Evolutionary conservation across 2,888 invertebrate genomes (phyloP).

Genomic region (Chrysopilus asiliformis): DNA sequence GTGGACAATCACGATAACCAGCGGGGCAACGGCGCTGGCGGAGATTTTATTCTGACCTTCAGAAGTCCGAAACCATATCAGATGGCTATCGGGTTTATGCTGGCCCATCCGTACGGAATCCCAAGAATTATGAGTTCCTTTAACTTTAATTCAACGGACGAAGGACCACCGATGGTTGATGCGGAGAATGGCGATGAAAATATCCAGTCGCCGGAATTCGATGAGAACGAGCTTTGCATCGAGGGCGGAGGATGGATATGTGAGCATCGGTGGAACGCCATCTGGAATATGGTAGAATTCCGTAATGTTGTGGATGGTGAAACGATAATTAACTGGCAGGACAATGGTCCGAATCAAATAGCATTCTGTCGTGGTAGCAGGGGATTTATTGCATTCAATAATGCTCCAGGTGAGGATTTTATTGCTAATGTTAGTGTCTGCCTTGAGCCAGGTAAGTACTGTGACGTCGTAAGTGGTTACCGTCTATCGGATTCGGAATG

Average conservation of each 20-base stretch:
- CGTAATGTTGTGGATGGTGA: constrained; percentile 48
- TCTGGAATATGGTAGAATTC: constrained; percentile 59
- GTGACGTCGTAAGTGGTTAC: constrained; percentile 40
- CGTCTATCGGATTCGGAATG: constrained; percentile 38
- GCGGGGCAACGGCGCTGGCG: constrained; percentile 40
- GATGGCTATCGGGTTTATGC: constrained; percentile 43
- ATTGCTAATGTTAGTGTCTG: constrained; percentile 16
- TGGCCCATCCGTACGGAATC: constrained; percentile 65
- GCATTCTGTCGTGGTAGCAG: constrained; percentile 60
- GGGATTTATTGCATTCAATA: constrained; percentile 59
- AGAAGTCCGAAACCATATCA: constrained; percentile 31
- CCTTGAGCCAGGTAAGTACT: constrained; percentile 38
- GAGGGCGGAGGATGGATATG: constrained; percentile 63
- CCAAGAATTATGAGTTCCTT: constrained; percentile 75
- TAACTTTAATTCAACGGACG: constrained; percentile 39
- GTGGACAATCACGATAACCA: constrained; percentile 79
- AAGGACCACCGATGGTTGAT: constrained; percentile 42
- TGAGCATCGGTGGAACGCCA: constrained; percentile 66
- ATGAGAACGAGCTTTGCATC: constrained; percentile 49
- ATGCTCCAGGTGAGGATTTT: constrained; percentile 31
- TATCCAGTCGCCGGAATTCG: constrained; percentile 41
- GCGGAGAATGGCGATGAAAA: constrained; percentile 29
- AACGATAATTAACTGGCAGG: constrained; percentile 53
- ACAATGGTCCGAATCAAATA: constrained; percentile 59
- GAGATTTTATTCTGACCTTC: constrained; percentile 32